Conservation (phyloP, 2,888 invertebrate species). For the Stenolophus ochropezus region DNA sequence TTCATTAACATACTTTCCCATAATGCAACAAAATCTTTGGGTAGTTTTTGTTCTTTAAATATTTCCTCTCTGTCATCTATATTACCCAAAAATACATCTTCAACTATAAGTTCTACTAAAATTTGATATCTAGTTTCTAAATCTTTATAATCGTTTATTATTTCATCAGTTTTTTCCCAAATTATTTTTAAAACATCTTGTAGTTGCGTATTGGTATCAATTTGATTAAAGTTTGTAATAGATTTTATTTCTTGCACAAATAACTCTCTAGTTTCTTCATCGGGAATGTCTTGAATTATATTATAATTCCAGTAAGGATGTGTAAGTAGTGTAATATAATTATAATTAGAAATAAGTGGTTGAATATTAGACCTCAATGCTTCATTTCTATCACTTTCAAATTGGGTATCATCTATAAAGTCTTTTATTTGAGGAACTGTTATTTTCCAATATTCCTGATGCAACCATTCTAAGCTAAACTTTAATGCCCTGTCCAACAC, state of each 20-base stretch:
- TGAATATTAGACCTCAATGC: constrained; percentile 69
- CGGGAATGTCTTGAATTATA: constrained; percentile 71
- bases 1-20: constrained; percentile 76
- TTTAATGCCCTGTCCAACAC: constrained; percentile 79
- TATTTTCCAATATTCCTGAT: constrained; percentile 80
- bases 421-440: constrained; percentile 75
- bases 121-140: constrained; percentile 64
- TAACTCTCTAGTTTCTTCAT: constrained; percentile 67
- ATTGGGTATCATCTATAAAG: constrained; percentile 68
- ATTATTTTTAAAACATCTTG: constrained; percentile 41
- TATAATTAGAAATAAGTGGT: constrained; percentile 71
- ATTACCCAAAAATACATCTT: constrained; percentile 69
- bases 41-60: constrained; percentile 63
- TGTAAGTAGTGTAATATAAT: constrained; percentile 72
- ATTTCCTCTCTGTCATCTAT: constrained; percentile 64
- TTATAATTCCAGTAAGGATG: constrained; percentile 72
- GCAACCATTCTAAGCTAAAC: constrained; percentile 82
- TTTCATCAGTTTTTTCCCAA: constrained; percentile 56
- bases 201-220: constrained; percentile 42
- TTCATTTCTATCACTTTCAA: constrained; percentile 66
- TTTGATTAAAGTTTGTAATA: constrained; percentile 66
- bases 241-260: constrained; percentile 71
- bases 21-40: constrained; percentile 68
- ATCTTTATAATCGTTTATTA: constrained; percentile 51
- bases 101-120: constrained; percentile 67